Evolutionary conservation across 2,113 vertebrate genomes (phyloP).

Genomic region (Elgaria multicarinata): DNA sequence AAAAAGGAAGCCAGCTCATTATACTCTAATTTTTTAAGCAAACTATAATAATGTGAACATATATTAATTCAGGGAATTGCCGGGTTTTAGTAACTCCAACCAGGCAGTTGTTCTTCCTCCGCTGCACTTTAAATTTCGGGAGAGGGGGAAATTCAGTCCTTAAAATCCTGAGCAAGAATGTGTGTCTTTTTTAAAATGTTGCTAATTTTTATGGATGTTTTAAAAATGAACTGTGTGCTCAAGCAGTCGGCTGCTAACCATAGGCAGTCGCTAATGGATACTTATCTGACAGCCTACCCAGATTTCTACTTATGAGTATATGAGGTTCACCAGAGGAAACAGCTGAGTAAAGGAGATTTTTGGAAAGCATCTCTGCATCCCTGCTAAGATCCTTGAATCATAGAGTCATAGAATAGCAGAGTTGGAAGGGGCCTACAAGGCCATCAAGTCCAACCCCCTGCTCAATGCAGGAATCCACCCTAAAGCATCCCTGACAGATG

Average conservation of each 20-base stretch:
- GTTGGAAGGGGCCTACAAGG: too few relatives aligned
- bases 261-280: background rate
- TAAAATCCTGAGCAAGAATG: constrained; percentile 1
- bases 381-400: background rate
- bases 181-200: background rate
- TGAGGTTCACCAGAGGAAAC: background rate
- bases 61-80: background rate
- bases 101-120: background rate
- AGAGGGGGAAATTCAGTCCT: background rate
- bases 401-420: too few relatives aligned
- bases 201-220: background rate
- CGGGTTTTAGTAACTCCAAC: constrained; percentile 11
- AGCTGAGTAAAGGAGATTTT: background rate
- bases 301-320: background rate
- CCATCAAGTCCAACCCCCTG: too few relatives aligned
- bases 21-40: constrained; percentile 18
- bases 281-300: background rate
- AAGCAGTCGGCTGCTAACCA: background rate
- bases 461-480: too few relatives aligned
- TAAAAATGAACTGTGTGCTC: background rate
- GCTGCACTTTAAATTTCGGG: background rate
- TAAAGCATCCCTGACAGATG: too few relatives aligned
- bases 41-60: constrained; percentile 2
- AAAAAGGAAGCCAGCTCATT: constrained; percentile 40
- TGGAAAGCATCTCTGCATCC: background rate